phyloP scores from a whole-genome alignment of 2,113 vertebrate species.

The Pelecanoides urinatrix region DNA sequence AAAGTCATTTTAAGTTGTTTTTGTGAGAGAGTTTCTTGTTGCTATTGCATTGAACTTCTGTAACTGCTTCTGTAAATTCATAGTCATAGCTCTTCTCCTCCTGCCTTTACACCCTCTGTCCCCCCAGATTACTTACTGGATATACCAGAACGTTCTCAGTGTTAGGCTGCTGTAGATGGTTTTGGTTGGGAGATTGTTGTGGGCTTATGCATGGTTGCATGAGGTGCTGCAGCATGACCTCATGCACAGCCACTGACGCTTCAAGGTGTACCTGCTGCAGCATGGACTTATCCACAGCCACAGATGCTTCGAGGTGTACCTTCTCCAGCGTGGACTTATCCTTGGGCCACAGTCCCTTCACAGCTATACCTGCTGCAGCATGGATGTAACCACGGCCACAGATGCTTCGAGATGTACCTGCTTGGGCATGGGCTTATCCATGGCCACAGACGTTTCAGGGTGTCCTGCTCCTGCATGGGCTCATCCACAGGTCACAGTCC shows the following conservation, averaged over 20 bases:
- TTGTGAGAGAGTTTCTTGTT: conserved; percentile 48
- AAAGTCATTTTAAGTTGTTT: conserved; percentile 75
- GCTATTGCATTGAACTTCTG: background rate
- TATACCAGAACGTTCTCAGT: background rate
- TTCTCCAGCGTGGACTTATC: background rate
- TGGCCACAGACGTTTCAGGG: background rate
- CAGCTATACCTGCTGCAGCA: background rate
- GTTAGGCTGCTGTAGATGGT: background rate
- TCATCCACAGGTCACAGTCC: background rate
- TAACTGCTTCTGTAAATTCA: background rate
- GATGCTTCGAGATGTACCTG: background rate
- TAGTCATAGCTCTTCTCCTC: background rate
- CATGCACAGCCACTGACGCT: background rate
- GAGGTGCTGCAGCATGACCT: background rate
- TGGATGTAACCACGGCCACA: background rate
- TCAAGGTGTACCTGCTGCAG: background rate
- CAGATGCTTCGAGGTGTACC: background rate
- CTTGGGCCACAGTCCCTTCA: background rate
- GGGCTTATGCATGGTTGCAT: background rate
- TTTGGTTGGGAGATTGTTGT: background rate
- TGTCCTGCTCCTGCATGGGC: background rate
- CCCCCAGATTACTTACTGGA: background rate
- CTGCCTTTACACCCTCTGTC: background rate
- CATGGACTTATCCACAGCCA: background rate
- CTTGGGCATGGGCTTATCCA: background rate